Evolutionary conservation across 2,888 invertebrate species (phyloP).

Genomic region (Hydroisotoma schaefferi): DNA sequence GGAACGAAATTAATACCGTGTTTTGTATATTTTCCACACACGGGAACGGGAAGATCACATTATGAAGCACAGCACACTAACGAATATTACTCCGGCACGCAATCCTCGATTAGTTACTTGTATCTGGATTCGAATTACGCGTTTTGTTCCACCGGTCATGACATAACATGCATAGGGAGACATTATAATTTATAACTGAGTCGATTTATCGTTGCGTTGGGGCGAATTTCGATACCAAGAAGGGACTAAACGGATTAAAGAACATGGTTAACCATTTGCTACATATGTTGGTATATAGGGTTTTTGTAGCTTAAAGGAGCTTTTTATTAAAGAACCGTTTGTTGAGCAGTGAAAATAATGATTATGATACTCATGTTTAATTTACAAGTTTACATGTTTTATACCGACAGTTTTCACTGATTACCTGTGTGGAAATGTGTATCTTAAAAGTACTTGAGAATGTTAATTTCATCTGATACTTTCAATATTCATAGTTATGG

Average conservation of each 20-base stretch:
- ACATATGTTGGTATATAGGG: background rate
- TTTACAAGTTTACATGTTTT: too few relatives aligned
- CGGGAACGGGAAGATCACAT: background rate
- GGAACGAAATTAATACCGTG: slow-evolving; percentile 8
- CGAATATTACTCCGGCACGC: slow-evolving; percentile 47
- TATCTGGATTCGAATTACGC: background rate
- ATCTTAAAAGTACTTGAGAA: too few relatives aligned
- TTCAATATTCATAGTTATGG: too few relatives aligned
- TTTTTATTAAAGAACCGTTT: background rate
- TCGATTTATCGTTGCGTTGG: slow-evolving; percentile 41
- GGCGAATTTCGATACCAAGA: background rate
- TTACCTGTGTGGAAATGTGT: too few relatives aligned
- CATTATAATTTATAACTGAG: slow-evolving; percentile 41
- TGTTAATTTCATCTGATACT: too few relatives aligned
- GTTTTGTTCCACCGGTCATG: background rate
- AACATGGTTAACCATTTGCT: background rate
- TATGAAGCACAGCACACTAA: slow-evolving; percentile 37
- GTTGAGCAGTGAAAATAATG: too few relatives aligned
- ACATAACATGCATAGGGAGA: background rate
- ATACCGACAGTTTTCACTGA: too few relatives aligned
- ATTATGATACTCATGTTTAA: too few relatives aligned
- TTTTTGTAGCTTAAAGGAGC: background rate
- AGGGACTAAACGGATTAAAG: background rate
- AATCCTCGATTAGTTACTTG: slow-evolving; percentile 22
- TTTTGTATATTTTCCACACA: slow-evolving; percentile 12